Conservation (phyloP, 2,888 invertebrate species). For the Piscicola geometra region DNA sequence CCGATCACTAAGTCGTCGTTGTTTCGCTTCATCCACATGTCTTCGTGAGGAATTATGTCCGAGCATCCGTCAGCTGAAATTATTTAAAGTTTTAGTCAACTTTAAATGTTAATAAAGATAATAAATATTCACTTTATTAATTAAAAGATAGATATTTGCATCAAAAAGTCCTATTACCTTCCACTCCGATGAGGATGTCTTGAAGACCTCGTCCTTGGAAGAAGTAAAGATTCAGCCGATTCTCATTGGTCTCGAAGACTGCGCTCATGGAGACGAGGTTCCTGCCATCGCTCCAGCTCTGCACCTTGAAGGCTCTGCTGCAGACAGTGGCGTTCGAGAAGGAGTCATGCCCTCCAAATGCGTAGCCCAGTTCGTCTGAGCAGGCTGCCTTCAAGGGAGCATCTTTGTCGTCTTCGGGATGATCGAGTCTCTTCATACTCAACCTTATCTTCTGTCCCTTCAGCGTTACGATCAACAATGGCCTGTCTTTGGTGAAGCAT, state of each 20-base stretch:
- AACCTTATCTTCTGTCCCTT: constrained; percentile 23
- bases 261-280: no score
- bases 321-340: background rate
- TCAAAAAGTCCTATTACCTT: background rate
- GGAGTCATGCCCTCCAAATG: background rate
- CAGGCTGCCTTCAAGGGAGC: background rate
- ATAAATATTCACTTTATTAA: background rate
- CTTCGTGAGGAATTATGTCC: constrained; percentile 38
- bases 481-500: constrained; percentile 1
- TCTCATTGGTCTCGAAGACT: constrained; percentile 5
- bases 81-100: background rate
- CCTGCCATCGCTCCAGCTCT: background rate
- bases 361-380: background rate
- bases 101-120: no score
- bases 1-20: constrained; percentile 37
- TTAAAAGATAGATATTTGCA: background rate
- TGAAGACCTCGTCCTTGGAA: background rate
- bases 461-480: constrained; percentile 8
- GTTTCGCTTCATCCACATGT: constrained; percentile 38
- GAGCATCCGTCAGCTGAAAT: constrained; percentile 39
- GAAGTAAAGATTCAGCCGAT: background rate
- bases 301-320: constrained; percentile 2
- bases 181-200: constrained; percentile 1
- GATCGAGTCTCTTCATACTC: constrained; percentile 3
- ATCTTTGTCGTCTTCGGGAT: background rate